Conservation (phyloP, 2,888 invertebrate genomes). For the Germaria angustata region DNA sequence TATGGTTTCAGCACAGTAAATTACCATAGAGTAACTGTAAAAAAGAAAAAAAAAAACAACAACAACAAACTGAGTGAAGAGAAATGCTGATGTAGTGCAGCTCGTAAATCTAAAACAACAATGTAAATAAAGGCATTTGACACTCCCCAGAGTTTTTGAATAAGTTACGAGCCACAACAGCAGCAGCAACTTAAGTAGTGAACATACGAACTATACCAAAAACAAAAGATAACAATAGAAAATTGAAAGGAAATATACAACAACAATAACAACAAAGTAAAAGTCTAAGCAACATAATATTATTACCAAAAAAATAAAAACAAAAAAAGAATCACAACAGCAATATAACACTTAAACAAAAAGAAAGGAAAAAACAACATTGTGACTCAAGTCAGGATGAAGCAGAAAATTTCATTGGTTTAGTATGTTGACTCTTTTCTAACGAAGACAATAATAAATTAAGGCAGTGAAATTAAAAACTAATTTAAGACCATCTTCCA, state of each 20-base stretch:
- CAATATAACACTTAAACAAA: constrained; percentile 6
- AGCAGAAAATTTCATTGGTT: not conserved
- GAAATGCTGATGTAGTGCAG: constrained; percentile 48
- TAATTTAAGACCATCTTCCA: constrained; percentile 36
- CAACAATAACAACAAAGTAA: not conserved
- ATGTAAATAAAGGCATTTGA: constrained; percentile 61
- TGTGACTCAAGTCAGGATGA: not conserved
- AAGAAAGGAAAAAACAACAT: not conserved
- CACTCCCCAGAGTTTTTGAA: constrained; percentile 62
- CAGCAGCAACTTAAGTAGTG: constrained; percentile 36
- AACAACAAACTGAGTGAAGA: not conserved
- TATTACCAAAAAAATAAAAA: constrained; percentile 13
- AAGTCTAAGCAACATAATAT: constrained; percentile 7
- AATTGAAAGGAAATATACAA: constrained; percentile 31
- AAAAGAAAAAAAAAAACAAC: not conserved
- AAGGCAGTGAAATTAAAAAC: constrained; percentile 25
- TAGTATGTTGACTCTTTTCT: not conserved
- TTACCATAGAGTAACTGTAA: constrained; percentile 48
- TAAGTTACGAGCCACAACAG: constrained; percentile 52
- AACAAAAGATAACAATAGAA: constrained; percentile 32
- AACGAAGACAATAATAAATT: constrained; percentile 16
- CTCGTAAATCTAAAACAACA: constrained; percentile 61
- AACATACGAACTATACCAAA: constrained; percentile 11
- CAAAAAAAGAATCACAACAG: not conserved
- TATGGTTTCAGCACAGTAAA: constrained; percentile 54